A percentile compares a stretch with the other conserved stretches of the same genome.
phyloP scores from a whole-genome alignment of 2,797 vertebrate species.

The Takifugu rubripes region DNA sequence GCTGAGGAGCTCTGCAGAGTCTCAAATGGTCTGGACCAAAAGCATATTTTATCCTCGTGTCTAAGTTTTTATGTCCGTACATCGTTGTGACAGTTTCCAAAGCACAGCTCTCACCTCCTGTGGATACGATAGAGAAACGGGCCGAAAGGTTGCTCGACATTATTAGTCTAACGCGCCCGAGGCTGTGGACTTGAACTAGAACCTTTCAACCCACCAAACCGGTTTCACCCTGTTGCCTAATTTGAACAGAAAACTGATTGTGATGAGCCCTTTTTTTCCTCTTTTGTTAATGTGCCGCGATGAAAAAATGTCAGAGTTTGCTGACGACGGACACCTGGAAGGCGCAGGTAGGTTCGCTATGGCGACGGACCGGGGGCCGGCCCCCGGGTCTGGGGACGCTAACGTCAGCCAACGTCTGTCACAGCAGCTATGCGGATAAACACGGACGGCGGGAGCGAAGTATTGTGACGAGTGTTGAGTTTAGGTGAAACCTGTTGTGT shows the following conservation, averaged over 20 bases:
- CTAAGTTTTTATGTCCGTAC: no score
- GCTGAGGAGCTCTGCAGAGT: not conserved
- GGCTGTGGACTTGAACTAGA: not conserved
- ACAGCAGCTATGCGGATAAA: no score
- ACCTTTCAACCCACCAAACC: conserved; percentile 22
- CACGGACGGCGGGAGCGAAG: no score
- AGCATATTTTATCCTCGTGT: no score
- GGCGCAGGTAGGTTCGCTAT: no score
- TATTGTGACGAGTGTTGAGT: conserved; percentile 1
- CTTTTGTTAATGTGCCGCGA: conserved; percentile 10
- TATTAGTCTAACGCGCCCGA: not conserved
- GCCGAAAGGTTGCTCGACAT: not conserved
- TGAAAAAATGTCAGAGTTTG: not conserved
- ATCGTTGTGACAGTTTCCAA: no score
- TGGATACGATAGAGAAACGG: no score
- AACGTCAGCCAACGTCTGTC: no score
- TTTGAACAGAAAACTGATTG: conserved; percentile 6
- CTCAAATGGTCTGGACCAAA: conserved; percentile 29
- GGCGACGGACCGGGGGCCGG: no score
- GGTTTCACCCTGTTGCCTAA: conserved; percentile 15
- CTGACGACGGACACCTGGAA: no score
- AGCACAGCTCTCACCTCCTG: no score
- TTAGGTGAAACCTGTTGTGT: conserved; percentile 23
- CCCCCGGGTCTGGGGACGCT: no score
- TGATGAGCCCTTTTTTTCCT: not conserved